phyloP scores from a whole-genome alignment of 1,140 invertebrate species.

The Dendroctonus ponderosae region DNA sequence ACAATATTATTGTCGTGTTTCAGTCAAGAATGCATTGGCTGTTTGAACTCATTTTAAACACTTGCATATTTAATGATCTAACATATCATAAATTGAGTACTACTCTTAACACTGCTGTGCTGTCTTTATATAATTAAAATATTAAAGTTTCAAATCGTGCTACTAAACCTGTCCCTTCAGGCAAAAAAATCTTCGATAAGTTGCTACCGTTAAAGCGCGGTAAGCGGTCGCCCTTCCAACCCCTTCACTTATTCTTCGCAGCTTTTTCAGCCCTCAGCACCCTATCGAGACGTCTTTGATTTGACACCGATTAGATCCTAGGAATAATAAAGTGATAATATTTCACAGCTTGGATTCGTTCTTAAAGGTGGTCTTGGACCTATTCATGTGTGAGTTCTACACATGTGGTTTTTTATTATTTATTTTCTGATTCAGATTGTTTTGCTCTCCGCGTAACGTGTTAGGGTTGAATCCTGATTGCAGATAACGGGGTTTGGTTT shows the following conservation, averaged over 20 bases:
- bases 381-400: slow-evolving; percentile 27
- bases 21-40: no score
- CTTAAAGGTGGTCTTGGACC: slow-evolving; percentile 40
- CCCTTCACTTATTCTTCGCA: slow-evolving; percentile 35
- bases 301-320: slow-evolving; percentile 41
- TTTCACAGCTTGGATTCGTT: slow-evolving; percentile 42
- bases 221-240: slow-evolving; percentile 32
- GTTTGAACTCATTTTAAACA: no score
- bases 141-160: no score
- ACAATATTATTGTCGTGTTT: no score
- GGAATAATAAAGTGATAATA: slow-evolving; percentile 46
- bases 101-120: no score
- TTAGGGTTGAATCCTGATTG: slow-evolving; percentile 12
- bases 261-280: slow-evolving; percentile 36
- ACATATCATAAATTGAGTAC: no score
- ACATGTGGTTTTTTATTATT: slow-evolving; percentile 37
- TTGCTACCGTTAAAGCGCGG: slow-evolving; percentile 40
- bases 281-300: slow-evolving; percentile 41
- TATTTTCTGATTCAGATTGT: slow-evolving; percentile 20
- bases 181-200: slow-evolving; percentile 32
- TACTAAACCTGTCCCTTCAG: no score
- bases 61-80: no score
- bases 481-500: slow-evolving; percentile 9
- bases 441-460: slow-evolving; percentile 11
- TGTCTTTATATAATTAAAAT: no score